phyloP scores from a whole-genome alignment of 2,888 invertebrate species.

The Mycalesis mineus region DNA sequence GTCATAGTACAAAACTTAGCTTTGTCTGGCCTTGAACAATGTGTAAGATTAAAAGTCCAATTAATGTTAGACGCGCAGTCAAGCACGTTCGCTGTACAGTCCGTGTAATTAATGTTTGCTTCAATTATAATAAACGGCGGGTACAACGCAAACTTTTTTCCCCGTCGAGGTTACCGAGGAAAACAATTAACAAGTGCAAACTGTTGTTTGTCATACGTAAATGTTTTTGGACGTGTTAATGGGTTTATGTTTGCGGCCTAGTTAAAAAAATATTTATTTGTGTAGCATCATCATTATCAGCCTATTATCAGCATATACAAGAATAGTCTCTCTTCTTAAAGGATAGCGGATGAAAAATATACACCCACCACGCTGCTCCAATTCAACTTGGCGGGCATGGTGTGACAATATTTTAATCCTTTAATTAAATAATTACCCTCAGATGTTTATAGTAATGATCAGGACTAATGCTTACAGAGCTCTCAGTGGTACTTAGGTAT shows the following conservation, averaged over 20 bases:
- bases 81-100: slow-evolving; percentile 6
- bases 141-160: slow-evolving; percentile 9
- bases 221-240: slow-evolving; percentile 19
- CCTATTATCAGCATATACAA: too few species aligned
- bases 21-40: neutral
- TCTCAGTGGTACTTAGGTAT: too few species aligned
- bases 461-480: too few species aligned
- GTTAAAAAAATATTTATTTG: neutral
- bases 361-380: too few species aligned
- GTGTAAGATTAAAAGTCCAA: neutral
- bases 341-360: too few species aligned
- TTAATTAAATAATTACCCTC: too few species aligned
- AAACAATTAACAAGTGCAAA: slow-evolving; percentile 24
- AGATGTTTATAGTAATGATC: too few species aligned
- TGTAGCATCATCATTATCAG: neutral
- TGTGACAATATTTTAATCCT: too few species aligned
- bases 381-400: too few species aligned
- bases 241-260: neutral
- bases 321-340: too few species aligned
- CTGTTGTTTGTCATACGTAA: slow-evolving; percentile 22
- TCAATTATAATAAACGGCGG: slow-evolving; percentile 26
- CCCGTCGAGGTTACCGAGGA: slow-evolving; percentile 6
- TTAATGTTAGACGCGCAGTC: neutral
- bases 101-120: slow-evolving; percentile 29
- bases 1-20: neutral